A percentile compares a stretch with the other conserved stretches of the same genome.
Evolutionary conservation across 2,888 invertebrate species (phyloP).

Genomic region (Netelia melanura): DNA sequence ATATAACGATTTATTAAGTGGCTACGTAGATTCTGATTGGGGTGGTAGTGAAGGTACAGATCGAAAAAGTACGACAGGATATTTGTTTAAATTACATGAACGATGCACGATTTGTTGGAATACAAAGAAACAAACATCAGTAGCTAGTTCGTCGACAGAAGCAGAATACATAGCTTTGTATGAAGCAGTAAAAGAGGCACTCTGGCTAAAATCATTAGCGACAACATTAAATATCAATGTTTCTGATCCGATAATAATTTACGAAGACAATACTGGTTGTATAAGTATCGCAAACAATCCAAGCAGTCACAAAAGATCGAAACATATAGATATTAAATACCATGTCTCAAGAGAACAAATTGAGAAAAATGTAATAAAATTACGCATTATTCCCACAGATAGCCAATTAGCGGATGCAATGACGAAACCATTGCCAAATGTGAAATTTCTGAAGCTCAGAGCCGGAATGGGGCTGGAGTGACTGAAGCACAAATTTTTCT

Average conservation of each 20-base stretch:
- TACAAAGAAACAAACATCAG: too few species aligned
- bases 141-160: constrained; percentile 42
- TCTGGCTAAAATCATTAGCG: constrained; percentile 76
- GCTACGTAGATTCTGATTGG: constrained; percentile 56
- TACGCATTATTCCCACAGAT: too few species aligned
- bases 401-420: too few species aligned
- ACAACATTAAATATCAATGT: constrained; percentile 71
- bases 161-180: constrained; percentile 72
- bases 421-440: too few species aligned
- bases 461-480: too few species aligned
- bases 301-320: constrained; percentile 63
- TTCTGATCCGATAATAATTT: constrained; percentile 52
- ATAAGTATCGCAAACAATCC: constrained; percentile 47
- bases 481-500: too few species aligned
- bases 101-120: too few species aligned
- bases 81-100: constrained; percentile 14
- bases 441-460: too few species aligned
- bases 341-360: background rate
- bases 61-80: constrained; percentile 20
- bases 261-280: constrained; percentile 44
- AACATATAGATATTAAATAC: constrained; percentile 51
- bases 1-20: constrained; percentile 48
- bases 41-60: constrained; percentile 2
- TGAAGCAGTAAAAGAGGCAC: constrained; percentile 76
- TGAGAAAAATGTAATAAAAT: too few species aligned